Evolutionary conservation across 2,113 vertebrate genomes (phyloP).

Genomic region (Plestiodon gilberti): DNA sequence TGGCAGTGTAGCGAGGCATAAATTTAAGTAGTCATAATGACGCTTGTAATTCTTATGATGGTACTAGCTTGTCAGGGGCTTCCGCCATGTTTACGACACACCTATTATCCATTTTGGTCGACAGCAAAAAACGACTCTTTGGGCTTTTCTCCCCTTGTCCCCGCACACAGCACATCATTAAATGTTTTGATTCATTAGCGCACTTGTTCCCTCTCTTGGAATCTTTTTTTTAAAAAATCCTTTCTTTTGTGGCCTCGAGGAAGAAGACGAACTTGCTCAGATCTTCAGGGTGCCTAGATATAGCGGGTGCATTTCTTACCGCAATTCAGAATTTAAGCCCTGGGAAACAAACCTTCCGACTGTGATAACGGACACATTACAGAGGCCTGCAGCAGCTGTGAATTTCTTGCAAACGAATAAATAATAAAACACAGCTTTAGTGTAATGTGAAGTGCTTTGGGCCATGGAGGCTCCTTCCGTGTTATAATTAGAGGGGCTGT

Average conservation of each 20-base stretch:
- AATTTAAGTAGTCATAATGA: background rate
- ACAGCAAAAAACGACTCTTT: background rate
- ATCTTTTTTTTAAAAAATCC: conserved; percentile 30
- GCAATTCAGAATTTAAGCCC: background rate
- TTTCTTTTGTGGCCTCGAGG: background rate
- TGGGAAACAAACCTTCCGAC: background rate
- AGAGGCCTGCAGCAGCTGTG: rapidly evolving
- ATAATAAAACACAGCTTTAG: background rate
- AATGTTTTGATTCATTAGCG: conserved; percentile 45
- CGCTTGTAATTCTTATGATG: conserved; percentile 12
- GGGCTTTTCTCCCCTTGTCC: background rate
- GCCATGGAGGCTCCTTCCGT: background rate
- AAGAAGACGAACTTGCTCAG: background rate
- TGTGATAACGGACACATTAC: rapidly evolving
- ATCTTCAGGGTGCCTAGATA: too few relatives aligned
- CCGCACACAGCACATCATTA: background rate
- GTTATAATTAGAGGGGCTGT: background rate
- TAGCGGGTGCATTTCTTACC: background rate
- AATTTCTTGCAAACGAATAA: background rate
- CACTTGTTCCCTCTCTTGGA: conserved; percentile 13
- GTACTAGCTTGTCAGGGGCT: background rate
- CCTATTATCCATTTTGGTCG: background rate
- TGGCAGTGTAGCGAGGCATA: background rate
- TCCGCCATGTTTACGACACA: background rate
- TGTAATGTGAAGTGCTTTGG: background rate